Evolutionary conservation across 2,888 invertebrate species (phyloP), one percentile per base, ranked within the genome.

Genomic region (Leptinotarsa juncta): DNA sequence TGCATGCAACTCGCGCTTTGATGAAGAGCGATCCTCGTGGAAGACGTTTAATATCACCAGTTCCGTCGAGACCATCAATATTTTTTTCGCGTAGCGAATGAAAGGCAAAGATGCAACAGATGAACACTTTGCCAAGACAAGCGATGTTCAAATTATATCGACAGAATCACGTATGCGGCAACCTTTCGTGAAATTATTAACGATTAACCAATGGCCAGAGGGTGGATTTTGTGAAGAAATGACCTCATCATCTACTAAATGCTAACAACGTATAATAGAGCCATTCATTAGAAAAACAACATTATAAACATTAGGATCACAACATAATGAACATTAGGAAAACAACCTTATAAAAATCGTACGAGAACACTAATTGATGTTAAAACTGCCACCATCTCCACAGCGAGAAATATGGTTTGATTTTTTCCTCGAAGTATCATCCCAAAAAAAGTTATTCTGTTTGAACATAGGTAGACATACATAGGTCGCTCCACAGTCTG

Each of bases 171-270:
- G 62, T 32, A 62, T n/a, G 26, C 16, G 15, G 42, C 62, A 62
- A 62, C 62, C 62, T 62, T 62, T 62, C 62, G 32, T 32, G 62
- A 62, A 32, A n/a, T 42, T 42, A 42, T n/a, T 62, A n/a, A 62
- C n/a, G 62, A 42, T 32, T 16, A 18, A 32, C 7, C 32, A 32
- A 60, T 20, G 26, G 26, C 53, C n/a, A 18, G 53, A 18, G 53
- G 53, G 60, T 23, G 5, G 26, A 26, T 23, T 60, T 60, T 26
- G 3, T 23, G 4, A 15, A 15, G 26, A 26, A 15, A 60, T 60
- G 26, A 26, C 26, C 20, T 60, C 60, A 60, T 23, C 18, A 53
- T 18, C 18, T 12, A 53, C 53, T 3, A 42, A 42, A 42, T 42
- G 42, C 10, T 10, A 42, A 42, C 42, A 42, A 42, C 42, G 3